phyloP scores from a whole-genome alignment of 2,113 vertebrate genomes.

The Neolamprologus falcicula region DNA sequence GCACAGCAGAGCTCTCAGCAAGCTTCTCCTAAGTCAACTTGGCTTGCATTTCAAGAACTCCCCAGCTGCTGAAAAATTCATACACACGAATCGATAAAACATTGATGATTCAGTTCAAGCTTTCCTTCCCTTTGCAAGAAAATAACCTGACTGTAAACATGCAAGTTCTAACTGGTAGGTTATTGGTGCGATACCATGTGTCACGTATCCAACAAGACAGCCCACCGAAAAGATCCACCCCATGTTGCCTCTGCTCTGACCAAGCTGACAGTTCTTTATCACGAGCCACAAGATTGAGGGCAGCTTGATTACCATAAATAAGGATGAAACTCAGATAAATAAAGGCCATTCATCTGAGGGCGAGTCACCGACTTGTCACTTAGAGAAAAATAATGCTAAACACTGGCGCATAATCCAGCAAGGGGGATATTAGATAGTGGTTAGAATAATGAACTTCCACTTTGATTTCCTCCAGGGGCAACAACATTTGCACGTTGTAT shows the following conservation, averaged over 20 bases:
- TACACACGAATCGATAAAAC: constrained; percentile 49
- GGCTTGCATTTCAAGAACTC: constrained; percentile 46
- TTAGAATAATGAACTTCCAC: background rate
- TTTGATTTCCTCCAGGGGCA: background rate
- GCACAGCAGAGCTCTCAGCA: constrained; percentile 31
- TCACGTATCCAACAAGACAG: background rate
- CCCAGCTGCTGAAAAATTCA: constrained; percentile 52
- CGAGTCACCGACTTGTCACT: background rate
- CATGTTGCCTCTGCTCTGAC: background rate
- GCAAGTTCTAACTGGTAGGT: background rate
- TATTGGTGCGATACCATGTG: background rate
- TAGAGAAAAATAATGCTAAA: background rate
- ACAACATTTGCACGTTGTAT: background rate
- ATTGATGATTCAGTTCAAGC: constrained; percentile 46
- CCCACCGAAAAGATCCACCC: background rate
- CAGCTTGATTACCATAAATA: constrained; percentile 20
- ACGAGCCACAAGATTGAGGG: background rate
- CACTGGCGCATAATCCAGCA: background rate
- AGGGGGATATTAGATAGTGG: constrained; percentile 14
- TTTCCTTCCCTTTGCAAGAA: constrained; percentile 2
- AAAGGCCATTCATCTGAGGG: background rate
- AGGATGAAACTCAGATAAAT: background rate
- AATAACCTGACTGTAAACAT: constrained; percentile 23
- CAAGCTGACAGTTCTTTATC: background rate
- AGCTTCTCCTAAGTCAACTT: constrained; percentile 15